These are phyloP conservation scores for Dorcus hopei DNA, from an alignment of 2,888 invertebrate genomes.

Conservation along the genomic window DNA sequence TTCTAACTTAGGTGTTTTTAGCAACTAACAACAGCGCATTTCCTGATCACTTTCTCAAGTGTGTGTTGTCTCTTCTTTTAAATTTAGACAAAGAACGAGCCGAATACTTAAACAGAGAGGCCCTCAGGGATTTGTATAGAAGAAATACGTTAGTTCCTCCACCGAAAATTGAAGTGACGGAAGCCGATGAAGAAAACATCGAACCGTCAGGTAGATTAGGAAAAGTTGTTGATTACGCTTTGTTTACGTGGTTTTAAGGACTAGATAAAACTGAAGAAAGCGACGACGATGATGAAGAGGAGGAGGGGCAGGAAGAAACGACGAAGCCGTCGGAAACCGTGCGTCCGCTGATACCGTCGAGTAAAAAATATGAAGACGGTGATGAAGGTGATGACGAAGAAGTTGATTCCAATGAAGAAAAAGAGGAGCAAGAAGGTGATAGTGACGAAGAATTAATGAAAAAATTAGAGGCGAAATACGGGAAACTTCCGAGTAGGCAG, in stretches of 20 bases:
- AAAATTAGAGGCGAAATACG: constrained; percentile 34
- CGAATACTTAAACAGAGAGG: constrained; percentile 27
- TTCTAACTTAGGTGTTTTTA: not conserved
- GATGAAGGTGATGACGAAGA: constrained; percentile 10
- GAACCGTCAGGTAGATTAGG: constrained; percentile 36
- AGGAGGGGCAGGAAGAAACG: too few species aligned
- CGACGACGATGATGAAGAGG: constrained; percentile 29
- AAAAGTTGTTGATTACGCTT: constrained; percentile 5
- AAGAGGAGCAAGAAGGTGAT: constrained; percentile 27
- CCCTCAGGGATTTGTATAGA: constrained; percentile 44
- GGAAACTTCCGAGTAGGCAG: constrained; percentile 34
- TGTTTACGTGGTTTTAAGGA: not conserved
- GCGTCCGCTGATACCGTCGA: too few species aligned
- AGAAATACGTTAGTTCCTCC: constrained; percentile 52
- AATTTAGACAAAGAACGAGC: constrained; percentile 19
- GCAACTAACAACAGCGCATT: constrained; percentile 46
- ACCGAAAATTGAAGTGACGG: constrained; percentile 42
- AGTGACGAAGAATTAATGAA: constrained; percentile 37
- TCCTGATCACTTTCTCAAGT: constrained; percentile 34
- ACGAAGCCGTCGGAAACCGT: too few species aligned
- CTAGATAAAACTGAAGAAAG: constrained; percentile 45
- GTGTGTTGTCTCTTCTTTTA: constrained; percentile 27
- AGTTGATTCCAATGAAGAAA: constrained; percentile 22
- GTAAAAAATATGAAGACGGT: constrained; percentile 13
- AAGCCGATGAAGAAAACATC: constrained; percentile 37